These are phyloP conservation scores for Torymus tubicola DNA, from an alignment of 2,888 invertebrate genomes.

Conservation along the genomic window DNA sequence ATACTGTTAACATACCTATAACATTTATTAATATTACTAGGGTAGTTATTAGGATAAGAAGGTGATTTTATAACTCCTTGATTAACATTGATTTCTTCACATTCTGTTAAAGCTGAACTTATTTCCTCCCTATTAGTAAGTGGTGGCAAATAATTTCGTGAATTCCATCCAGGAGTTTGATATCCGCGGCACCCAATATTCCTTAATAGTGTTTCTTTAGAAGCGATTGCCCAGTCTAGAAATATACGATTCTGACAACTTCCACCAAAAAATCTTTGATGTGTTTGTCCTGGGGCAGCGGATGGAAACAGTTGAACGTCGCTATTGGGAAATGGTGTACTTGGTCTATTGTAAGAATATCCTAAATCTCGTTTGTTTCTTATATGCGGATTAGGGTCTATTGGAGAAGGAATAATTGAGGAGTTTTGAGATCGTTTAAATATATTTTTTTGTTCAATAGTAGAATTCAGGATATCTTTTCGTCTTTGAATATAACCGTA, in stretches of 20 bases:
- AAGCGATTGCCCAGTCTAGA: slow-evolving; percentile 67
- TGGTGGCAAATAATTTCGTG: slow-evolving; percentile 20
- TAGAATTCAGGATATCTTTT: slow-evolving; percentile 1
- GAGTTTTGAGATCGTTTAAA: neutral
- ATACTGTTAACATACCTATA: slow-evolving; percentile 73
- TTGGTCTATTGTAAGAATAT: slow-evolving; percentile 64
- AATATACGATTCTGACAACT: slow-evolving; percentile 65
- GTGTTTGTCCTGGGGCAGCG: slow-evolving; percentile 17
- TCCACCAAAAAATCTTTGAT: slow-evolving; percentile 10
- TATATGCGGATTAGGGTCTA: slow-evolving; percentile 18
- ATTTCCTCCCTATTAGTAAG: neutral
- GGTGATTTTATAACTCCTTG: slow-evolving; percentile 76
- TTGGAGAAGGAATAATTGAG: neutral
- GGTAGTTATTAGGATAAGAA: slow-evolving; percentile 76
- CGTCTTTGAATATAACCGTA: slow-evolving; percentile 25
- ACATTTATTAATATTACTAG: slow-evolving; percentile 74
- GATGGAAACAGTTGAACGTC: slow-evolving; percentile 1
- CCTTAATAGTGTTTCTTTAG: slow-evolving; percentile 65
- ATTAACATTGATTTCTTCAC: slow-evolving; percentile 68
- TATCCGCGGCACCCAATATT: slow-evolving; percentile 62
- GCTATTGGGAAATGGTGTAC: slow-evolving; percentile 41
- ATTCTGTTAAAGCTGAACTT: slow-evolving; percentile 52
- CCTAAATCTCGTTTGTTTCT: slow-evolving; percentile 62
- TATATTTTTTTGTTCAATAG: neutral
- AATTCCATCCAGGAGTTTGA: slow-evolving; percentile 9